Evolutionary conservation across 2,113 vertebrate species (phyloP), one percentile per base, ranked within the genome.

Genomic region (Nannobrachium achirus): DNA sequence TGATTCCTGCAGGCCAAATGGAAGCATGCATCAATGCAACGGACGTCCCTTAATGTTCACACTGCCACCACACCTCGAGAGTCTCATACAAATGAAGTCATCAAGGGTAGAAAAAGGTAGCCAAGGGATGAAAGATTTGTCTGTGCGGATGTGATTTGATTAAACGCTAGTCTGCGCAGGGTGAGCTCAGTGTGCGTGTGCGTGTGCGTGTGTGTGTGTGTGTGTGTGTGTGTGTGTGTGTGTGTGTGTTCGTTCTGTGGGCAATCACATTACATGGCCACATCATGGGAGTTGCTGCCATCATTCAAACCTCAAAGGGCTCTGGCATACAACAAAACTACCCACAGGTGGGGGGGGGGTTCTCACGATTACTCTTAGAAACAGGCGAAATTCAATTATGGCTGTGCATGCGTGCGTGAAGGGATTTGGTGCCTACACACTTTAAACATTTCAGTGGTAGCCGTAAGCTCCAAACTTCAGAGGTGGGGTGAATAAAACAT

Each of bases 341-440:
- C 72, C 64, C 70, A 46, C 63, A 69, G 78, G 73, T 79, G 66
- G 76, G 69, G 20, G 69, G 20, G 20, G 68, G 66, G 64, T 57
- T 75, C 59, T 61, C 1, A 7, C 55, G 56, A 75, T 78, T 75
- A 80, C 63, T 57, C 52, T 57, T 71, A 72, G 74, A 82, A 78
- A 82, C 71, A 63, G 56, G 50, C 66, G 10, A 76, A 83, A 85
- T 86, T 88, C 77, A 89, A 84, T 88, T 88, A 86, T 76, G 64
- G 57, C 51, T 63, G 75, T 41, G 56, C 78, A 75, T 71, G 74
- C 59, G 60, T 72, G 70, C 84, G 81, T 81, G 78, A 83, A 80
- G 66, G 82, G 82, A 80, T 82, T 84, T 83, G 38, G 61, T 73
- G 69, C 71, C 71, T 60, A 73, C 44, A 7, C 46, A 60, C 49